phyloP scores from a whole-genome alignment of 2,888 invertebrate species.

The Eustalomyia histrio region DNA sequence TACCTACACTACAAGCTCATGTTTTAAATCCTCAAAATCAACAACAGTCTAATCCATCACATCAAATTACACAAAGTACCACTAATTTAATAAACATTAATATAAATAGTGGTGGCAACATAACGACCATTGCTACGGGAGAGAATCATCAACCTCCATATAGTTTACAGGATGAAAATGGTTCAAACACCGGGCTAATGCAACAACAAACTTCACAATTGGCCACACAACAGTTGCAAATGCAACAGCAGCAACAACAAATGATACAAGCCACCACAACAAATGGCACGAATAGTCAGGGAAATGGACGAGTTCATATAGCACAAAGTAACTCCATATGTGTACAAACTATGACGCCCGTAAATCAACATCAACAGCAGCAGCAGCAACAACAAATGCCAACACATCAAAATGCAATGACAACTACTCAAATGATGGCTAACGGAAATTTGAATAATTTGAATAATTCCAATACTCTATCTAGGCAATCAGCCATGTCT shows the following conservation, averaged over 20 bases:
- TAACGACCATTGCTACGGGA: conserved; percentile 79
- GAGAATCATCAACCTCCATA: conserved; percentile 79
- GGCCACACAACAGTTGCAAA: conserved; percentile 59
- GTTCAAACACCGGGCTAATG: conserved; percentile 28
- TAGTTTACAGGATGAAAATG: conserved; percentile 73
- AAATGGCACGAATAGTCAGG: conserved; percentile 38
- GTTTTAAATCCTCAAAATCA: conserved; percentile 66
- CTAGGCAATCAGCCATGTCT: conserved; percentile 65
- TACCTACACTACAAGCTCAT: conserved; percentile 59
- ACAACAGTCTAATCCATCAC: conserved; percentile 72
- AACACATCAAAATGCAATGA: conserved; percentile 46
- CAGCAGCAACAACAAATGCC: conserved; percentile 62
- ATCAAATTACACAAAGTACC: conserved; percentile 79
- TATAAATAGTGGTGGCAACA: conserved; percentile 79
- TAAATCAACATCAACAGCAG: conserved; percentile 68
- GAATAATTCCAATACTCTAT: conserved; percentile 68
- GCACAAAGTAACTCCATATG: conserved; percentile 71
- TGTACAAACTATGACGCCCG: conserved; percentile 70
- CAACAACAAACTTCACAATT: conserved; percentile 60
- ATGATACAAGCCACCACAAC: conserved; percentile 39
- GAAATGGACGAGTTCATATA: conserved; percentile 67
- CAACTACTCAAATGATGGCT: conserved; percentile 42
- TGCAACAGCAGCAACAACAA: conserved; percentile 65
- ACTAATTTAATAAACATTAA: conserved; percentile 80
- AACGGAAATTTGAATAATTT: conserved; percentile 6